Percentiles rank a stretch among this genome's conserved stretches.
Evolutionary conservation across 2,797 vertebrate species (phyloP).

Genomic region (Halcyon leucocephala): DNA sequence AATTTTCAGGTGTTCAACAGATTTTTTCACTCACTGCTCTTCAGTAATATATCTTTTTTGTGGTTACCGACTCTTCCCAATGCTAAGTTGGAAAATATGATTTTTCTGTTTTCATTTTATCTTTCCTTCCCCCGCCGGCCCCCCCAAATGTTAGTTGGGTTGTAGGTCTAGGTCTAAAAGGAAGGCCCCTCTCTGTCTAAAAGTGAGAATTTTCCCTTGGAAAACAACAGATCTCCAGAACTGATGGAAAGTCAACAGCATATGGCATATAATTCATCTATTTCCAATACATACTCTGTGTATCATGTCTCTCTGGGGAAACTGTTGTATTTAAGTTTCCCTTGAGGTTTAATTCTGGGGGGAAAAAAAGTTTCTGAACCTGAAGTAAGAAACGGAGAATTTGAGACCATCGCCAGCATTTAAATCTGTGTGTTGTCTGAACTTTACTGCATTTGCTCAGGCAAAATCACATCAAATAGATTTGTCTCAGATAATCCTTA

Average conservation of each 20-base stretch:
- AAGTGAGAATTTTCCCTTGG: not conserved
- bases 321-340: not conserved
- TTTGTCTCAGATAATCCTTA: not conserved
- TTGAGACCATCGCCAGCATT: not conserved
- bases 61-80: not conserved
- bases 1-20: conserved; percentile 14
- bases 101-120: not conserved
- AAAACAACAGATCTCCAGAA: not conserved
- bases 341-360: not conserved
- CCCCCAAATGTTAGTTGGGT: not conserved
- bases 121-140: not conserved
- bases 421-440: not conserved
- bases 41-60: not conserved
- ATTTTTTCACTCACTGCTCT: not conserved
- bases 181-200: not conserved
- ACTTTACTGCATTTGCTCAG: not conserved
- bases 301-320: not conserved
- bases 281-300: not conserved
- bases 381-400: not conserved
- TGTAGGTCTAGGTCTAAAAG: not conserved
- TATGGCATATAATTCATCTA: not conserved
- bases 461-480: not conserved
- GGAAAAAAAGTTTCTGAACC: fast-evolving
- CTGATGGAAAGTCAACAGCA: not conserved
- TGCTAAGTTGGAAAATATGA: not conserved